Evolutionary conservation across 2,113 vertebrate species (phyloP), one percentile per base, ranked within the genome.

Genomic region (Dromiciops gliroides): DNA sequence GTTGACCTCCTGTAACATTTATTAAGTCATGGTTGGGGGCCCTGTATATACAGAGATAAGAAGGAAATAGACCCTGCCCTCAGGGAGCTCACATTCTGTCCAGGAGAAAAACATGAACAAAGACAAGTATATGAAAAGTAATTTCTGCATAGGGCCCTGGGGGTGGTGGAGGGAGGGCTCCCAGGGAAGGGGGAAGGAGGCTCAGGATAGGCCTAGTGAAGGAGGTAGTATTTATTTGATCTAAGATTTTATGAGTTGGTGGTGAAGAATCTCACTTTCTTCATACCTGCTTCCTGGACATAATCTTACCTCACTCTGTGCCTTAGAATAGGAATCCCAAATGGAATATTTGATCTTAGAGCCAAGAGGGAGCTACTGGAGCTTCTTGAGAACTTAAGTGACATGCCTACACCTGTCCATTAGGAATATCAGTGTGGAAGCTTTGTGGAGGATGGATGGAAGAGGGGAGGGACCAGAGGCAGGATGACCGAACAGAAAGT

Each of bases 241-340:
- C 31, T 67, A 37, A 37, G 31, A 67, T 67, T 53, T 53, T 67
- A 67, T 67, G 60, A 37, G 31, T 37, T 37, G 31, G 31, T 37
- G 28, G 31, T 14, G 31, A 67, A 67, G 31, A 67, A 67, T 67
- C 31, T 28, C 50, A n/a, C 24, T 51, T 47, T 12, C 31, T 47
- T 44, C 24, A 50, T 47, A 90, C 37, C 53, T 31, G 75, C 51
- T 28, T 12, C 75, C 92, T 23, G 26, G 51, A 25, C 47, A 67
- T 67, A 67, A 37, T 48, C 90, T 89, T 23, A 1, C 49, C 49
- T 53, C 52, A 28, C 47, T 48, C 26, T 31, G 51, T 25, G 52
- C 52, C 75, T 47, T 51, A 14, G 89, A 91, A 83, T 22, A 51
- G 90, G 83, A 90, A n/a, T 90, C 75, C 94, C 50, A 89, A 67